Percentiles rank a stretch among this genome's conserved stretches.
Evolutionary conservation across 2,797 vertebrate species (phyloP).

Genomic region (Coregonus suidteri): DNA sequence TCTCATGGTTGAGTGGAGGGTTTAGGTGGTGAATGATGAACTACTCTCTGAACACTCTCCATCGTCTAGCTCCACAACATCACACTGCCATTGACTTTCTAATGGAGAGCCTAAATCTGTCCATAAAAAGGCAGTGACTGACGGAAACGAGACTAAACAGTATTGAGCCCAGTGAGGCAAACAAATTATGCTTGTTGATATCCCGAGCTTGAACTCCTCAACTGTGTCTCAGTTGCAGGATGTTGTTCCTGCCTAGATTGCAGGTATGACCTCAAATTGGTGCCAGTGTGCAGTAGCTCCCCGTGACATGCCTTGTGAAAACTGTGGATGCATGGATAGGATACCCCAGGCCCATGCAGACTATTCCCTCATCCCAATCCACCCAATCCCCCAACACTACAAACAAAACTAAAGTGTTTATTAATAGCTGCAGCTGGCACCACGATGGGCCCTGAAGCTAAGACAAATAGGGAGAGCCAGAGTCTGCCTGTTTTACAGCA

Average conservation of each 20-base stretch:
- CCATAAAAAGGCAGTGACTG: background rate
- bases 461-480: conserved; percentile 49
- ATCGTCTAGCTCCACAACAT: background rate
- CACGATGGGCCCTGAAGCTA: conserved; percentile 49
- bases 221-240: conserved; percentile 58
- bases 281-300: conserved; percentile 42
- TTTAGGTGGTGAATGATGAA: background rate
- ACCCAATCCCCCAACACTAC: background rate
- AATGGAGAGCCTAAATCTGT: background rate
- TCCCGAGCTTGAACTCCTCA: conserved; percentile 36
- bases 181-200: conserved; percentile 28
- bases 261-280: conserved; percentile 57
- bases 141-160: background rate
- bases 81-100: conserved; percentile 3
- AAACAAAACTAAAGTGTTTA: conserved; percentile 52
- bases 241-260: conserved; percentile 62
- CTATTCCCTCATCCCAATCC: background rate
- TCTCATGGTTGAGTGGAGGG: background rate
- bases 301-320: background rate
- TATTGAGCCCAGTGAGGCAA: conserved; percentile 5
- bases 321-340: background rate
- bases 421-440: conserved; percentile 68
- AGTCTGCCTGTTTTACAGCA: conserved; percentile 48
- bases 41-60: background rate
- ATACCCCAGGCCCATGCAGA: background rate